Percentiles rank a stretch among this genome's conserved stretches.
These are phyloP conservation scores for Tamias sibiricus DNA, from an alignment of 2,113 vertebrate species.

Conservation along the genomic window DNA sequence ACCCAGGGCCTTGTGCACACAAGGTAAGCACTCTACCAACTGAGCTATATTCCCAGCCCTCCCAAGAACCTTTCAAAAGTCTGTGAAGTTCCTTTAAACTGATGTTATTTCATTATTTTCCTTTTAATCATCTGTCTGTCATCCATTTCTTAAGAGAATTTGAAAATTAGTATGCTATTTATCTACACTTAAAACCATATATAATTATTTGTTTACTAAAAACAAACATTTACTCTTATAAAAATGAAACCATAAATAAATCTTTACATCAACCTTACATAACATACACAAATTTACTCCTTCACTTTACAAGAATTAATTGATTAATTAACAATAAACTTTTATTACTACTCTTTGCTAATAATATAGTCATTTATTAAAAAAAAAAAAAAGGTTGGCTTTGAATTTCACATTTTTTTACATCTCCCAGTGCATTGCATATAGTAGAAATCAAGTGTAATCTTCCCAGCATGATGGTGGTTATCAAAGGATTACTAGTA, in stretches of 20 bases:
- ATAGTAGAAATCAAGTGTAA: neutral
- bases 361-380: neutral
- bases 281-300: neutral
- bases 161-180: neutral
- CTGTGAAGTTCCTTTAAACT: neutral
- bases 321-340: neutral
- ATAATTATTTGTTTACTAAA: neutral
- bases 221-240: neutral
- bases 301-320: neutral
- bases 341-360: neutral
- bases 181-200: neutral
- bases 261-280: neutral
- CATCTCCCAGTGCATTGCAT: neutral
- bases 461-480: neutral
- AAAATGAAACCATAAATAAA: neutral
- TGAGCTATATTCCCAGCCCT: no score
- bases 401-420: neutral
- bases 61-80: slow-evolving; percentile 17
- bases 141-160: neutral
- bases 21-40: no score
- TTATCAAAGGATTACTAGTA: neutral
- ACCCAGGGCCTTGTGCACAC: no score
- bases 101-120: neutral
- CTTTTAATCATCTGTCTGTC: neutral
- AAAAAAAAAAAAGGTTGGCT: neutral